Conservation (phyloP, 1,140 invertebrate genomes). For the Drosophila melanogaster region Release_6_plus_ISO1_MT NC_004354.4:7174501-7175000, state of each 20-base stretch:
- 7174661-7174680: too few species aligned
- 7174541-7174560: background rate
- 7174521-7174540: conserved; percentile 42
- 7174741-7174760: background rate
- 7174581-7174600: background rate
- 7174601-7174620: too few species aligned
- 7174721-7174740: background rate
- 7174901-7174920: conserved; percentile 9
- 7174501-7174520: conserved; percentile 50
- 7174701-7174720: too few species aligned
- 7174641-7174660: background rate
- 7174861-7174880: conserved; percentile 16
- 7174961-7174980: conserved; percentile 40
- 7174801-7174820: conserved; percentile 83
- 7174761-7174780: conserved; percentile 6
- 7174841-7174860: conserved; percentile 32
- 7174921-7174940: conserved; percentile 8
- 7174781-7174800: conserved; percentile 79
- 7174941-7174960: conserved; percentile 10
- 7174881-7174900: conserved; percentile 6
- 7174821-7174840: conserved; percentile 78
- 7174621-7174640: too few species aligned
- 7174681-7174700: too few species aligned
- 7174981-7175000: conserved; percentile 74
- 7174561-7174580: background rate